Evolutionary conservation across 2,888 invertebrate genomes (phyloP).

Genomic region (Monoplex corrugatus): DNA sequence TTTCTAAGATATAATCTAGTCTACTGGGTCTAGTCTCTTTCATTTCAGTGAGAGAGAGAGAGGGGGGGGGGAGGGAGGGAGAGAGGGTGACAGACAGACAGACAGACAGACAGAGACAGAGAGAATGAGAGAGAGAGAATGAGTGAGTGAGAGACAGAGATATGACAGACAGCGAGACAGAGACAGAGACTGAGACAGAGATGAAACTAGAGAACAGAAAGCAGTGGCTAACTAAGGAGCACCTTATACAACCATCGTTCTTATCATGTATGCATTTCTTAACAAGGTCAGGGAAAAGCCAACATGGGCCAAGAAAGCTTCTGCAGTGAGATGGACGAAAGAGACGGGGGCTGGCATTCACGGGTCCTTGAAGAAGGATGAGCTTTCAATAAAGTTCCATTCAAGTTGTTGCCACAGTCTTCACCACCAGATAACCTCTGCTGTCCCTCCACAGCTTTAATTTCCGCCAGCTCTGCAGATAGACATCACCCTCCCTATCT

Average conservation of each 20-base stretch:
- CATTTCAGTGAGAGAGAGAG: too few species aligned
- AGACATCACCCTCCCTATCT: not conserved
- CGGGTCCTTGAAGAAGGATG: conserved; percentile 40
- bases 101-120: too few species aligned
- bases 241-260: not conserved
- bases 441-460: too few species aligned
- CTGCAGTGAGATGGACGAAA: not conserved
- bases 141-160: too few species aligned
- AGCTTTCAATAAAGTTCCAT: conserved; percentile 46
- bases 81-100: too few species aligned
- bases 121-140: too few species aligned
- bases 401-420: conserved; percentile 40
- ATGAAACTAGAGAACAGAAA: not conserved
- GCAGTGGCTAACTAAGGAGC: not conserved
- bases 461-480: too few species aligned
- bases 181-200: not conserved
- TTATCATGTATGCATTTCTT: not conserved
- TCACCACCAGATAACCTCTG: not conserved
- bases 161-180: too few species aligned
- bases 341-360: not conserved
- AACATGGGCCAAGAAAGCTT: not conserved
- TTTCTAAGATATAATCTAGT: too few species aligned
- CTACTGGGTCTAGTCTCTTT: too few species aligned
- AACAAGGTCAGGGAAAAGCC: not conserved
- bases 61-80: too few species aligned